These are phyloP conservation scores for Arrhamphus sclerolepis DNA, from an alignment of 2,797 vertebrate species.

Conservation along the genomic window DNA sequence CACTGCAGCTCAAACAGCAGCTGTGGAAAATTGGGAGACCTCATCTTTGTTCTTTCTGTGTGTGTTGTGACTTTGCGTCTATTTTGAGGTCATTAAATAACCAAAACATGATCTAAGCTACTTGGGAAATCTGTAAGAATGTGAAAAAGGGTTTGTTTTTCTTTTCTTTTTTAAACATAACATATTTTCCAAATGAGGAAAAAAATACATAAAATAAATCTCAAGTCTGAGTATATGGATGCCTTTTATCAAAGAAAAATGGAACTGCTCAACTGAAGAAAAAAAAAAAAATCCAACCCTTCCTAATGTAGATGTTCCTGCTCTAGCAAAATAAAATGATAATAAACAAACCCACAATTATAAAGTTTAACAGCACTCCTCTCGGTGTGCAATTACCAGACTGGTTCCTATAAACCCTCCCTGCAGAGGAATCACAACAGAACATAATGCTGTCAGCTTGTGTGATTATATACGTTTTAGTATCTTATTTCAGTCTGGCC, in stretches of 20 bases:
- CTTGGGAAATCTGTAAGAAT: background rate
- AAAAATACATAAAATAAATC: no score
- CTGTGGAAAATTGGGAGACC: constrained; percentile 6
- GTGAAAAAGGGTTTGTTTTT: no score
- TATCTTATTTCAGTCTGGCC: constrained; percentile 11
- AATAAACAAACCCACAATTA: constrained; percentile 53
- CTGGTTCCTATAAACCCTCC: constrained; percentile 33
- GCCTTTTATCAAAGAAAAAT: constrained; percentile 44
- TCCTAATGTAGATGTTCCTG: constrained; percentile 21
- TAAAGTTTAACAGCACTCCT: constrained; percentile 64
- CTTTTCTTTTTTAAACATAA: no score
- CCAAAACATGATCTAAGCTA: background rate
- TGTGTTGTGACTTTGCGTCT: constrained; percentile 17
- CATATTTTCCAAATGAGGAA: no score
- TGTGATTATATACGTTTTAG: no score
- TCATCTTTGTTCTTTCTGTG: background rate
- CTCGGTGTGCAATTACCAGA: constrained; percentile 56
- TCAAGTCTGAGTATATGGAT: background rate
- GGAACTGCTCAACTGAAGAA: constrained; percentile 25
- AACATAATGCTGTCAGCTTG: constrained; percentile 34
- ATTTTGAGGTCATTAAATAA: constrained; percentile 11
- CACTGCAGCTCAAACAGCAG: constrained; percentile 4
- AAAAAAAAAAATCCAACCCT: constrained; percentile 1
- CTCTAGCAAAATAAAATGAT: constrained; percentile 49
- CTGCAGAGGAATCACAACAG: constrained; percentile 32